Evolutionary conservation across 2,797 vertebrate genomes (phyloP).

Genomic region (Alfaro cultratus): DNA sequence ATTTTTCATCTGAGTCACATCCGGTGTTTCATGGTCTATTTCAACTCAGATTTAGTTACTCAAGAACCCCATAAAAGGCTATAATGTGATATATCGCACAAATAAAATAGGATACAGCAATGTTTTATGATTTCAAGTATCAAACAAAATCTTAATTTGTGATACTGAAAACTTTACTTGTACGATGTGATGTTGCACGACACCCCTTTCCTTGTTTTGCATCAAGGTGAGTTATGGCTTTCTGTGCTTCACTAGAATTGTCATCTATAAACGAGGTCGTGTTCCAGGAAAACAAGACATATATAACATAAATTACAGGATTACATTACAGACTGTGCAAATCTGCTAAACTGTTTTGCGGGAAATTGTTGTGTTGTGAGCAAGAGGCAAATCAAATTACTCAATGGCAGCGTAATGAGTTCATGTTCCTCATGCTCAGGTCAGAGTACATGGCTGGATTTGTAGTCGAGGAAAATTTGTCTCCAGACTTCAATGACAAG

Average conservation of each 20-base stretch:
- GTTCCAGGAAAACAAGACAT: conserved; percentile 57
- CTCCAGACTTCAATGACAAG: conserved; percentile 59
- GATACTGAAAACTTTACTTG: neutral
- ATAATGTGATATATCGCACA: neutral
- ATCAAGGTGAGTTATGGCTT: conserved; percentile 18
- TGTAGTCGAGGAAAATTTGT: conserved; percentile 62
- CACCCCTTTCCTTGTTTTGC: conserved; percentile 3
- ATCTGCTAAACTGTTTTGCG: conserved; percentile 57
- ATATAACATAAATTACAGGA: conserved; percentile 38
- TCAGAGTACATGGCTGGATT: conserved; percentile 50
- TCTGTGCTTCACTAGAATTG: conserved; percentile 1
- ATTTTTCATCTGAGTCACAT: neutral
- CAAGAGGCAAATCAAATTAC: conserved; percentile 71
- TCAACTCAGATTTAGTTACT: neutral
- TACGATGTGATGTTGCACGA: neutral
- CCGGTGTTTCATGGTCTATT: neutral
- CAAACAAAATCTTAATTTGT: neutral
- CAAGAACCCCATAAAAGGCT: neutral
- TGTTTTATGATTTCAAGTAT: neutral
- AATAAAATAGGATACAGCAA: neutral
- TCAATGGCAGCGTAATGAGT: conserved; percentile 42
- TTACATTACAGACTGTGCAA: conserved; percentile 62
- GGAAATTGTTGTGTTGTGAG: conserved; percentile 68
- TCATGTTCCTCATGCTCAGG: conserved; percentile 38
- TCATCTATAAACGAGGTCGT: conserved; percentile 32